A percentile compares a stretch with the other conserved stretches of the same genome.
Conservation (phyloP, 2,888 invertebrate species). For the Cynaeus angustus region DNA sequence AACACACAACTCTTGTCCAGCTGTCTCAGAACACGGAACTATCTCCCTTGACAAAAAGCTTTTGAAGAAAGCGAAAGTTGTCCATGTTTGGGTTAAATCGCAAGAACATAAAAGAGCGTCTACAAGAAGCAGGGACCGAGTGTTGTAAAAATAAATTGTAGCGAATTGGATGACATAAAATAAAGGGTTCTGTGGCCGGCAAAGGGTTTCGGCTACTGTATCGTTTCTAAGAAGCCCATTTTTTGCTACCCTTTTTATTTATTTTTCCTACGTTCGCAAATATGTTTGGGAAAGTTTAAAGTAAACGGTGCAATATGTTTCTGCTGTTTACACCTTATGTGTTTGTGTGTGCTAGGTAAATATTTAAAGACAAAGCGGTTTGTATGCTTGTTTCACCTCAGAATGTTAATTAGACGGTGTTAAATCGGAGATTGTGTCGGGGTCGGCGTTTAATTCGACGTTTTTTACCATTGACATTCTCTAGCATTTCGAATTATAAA, state of each 20-base stretch:
- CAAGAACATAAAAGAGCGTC: constrained; percentile 56
- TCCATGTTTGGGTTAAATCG: constrained; percentile 56
- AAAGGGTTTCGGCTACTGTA: constrained; percentile 62
- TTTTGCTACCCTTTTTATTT: constrained; percentile 48
- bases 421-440: not conserved
- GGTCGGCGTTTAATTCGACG: constrained; percentile 5
- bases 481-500: constrained; percentile 56
- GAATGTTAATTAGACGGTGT: constrained; percentile 19
- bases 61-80: constrained; percentile 60
- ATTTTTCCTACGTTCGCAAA: constrained; percentile 46
- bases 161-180: constrained; percentile 56
- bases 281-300: constrained; percentile 44
- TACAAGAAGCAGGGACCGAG: constrained; percentile 51
- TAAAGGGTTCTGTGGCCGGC: constrained; percentile 61
- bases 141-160: constrained; percentile 60
- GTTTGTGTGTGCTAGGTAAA: constrained; percentile 41
- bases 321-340: constrained; percentile 46
- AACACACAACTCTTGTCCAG: not conserved
- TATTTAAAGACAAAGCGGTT: constrained; percentile 43
- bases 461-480: constrained; percentile 55
- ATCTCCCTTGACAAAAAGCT: constrained; percentile 6
- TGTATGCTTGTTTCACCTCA: constrained; percentile 21
- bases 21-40: constrained; percentile 4
- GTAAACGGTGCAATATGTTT: constrained; percentile 39
- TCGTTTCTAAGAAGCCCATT: constrained; percentile 54